phyloP scores from a whole-genome alignment of 2,888 invertebrate species.

The Pyrgus malvae region DNA sequence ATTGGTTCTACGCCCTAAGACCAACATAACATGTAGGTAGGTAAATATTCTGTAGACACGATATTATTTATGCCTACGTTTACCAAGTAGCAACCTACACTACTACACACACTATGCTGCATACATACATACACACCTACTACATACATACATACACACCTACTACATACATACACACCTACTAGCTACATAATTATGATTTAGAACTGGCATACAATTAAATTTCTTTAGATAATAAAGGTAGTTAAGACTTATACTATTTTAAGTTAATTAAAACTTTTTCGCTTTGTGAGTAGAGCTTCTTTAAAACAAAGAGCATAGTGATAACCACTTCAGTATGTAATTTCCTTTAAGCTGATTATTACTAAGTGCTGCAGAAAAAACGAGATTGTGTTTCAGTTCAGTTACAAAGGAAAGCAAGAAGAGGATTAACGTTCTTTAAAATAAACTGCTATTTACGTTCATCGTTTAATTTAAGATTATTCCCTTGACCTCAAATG shows the following conservation, averaged over 20 bases:
- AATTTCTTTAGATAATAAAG: neutral
- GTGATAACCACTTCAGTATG: conserved; percentile 17
- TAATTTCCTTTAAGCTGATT: conserved; percentile 20
- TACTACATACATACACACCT: too few species aligned
- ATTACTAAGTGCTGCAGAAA: conserved; percentile 12
- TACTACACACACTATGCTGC: too few species aligned
- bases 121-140: too few species aligned
- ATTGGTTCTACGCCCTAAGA: too few species aligned
- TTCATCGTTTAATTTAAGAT: conserved; percentile 53
- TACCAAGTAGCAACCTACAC: too few species aligned
- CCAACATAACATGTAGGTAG: too few species aligned
- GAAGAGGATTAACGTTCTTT: conserved; percentile 2
- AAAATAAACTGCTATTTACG: conserved; percentile 1
- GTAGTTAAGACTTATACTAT: neutral
- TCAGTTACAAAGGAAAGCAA: conserved; percentile 9
- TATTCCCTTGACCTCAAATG: too few species aligned
- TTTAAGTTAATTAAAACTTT: neutral
- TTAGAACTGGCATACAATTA: neutral
- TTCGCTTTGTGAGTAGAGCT: neutral
- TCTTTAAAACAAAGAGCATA: conserved; percentile 18
- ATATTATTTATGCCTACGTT: too few species aligned
- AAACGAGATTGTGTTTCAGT: conserved; percentile 4
- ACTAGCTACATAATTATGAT: too few species aligned
- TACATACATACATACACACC: too few species aligned
- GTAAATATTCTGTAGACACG: too few species aligned